Conservation (phyloP, 1,140 invertebrate species). For the Lamellibrachia luymesi region DNA sequence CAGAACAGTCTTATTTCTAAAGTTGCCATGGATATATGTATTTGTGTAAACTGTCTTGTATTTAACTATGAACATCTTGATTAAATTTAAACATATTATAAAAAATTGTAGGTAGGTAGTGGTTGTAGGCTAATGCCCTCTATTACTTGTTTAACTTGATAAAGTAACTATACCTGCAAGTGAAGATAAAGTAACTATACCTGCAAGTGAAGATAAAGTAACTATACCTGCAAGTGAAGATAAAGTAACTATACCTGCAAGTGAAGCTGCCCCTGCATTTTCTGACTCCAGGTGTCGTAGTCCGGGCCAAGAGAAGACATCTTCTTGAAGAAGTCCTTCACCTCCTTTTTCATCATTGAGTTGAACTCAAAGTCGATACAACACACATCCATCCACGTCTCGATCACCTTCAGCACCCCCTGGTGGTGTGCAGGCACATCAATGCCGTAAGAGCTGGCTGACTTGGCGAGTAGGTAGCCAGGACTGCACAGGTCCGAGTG, state of each 20-base stretch:
- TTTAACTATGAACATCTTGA: no score
- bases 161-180: no score
- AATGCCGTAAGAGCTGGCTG: conserved; percentile 19
- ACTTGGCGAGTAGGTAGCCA: conserved; percentile 9
- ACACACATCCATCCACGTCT: conserved; percentile 50
- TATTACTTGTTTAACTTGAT: no score
- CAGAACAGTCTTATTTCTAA: no score
- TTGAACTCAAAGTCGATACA: conserved; percentile 48
- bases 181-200: no score
- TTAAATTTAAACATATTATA: no score
- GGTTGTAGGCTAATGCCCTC: no score
- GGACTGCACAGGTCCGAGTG: conserved; percentile 24
- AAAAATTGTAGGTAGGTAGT: no score
- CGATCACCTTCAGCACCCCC: conserved; percentile 49
- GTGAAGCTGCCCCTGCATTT: conserved; percentile 41
- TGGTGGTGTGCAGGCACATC: conserved; percentile 50
- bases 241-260: conserved; percentile 40
- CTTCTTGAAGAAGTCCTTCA: conserved; percentile 51
- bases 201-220: no score
- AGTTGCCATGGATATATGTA: no score
- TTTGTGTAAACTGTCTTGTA: no score
- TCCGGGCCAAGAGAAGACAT: conserved; percentile 51
- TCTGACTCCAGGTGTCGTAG: conserved; percentile 52
- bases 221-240: no score
- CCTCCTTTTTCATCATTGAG: conserved; percentile 46